A percentile compares a stretch with the other conserved stretches of the same genome.
phyloP scores from a whole-genome alignment of 2,888 invertebrate genomes.

The Anticlea derivata region DNA sequence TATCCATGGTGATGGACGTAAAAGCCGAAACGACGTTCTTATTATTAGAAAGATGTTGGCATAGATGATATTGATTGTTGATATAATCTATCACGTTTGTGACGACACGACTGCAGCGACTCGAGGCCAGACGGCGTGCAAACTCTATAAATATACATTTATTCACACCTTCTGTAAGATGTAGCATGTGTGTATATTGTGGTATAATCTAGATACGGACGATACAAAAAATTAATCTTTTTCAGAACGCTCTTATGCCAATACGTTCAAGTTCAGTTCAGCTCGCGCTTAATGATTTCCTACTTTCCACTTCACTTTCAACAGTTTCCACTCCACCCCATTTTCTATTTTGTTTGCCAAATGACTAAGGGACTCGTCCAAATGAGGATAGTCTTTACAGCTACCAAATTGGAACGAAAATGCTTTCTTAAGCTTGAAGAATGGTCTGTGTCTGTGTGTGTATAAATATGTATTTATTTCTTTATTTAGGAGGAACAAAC shows the following conservation, averaged over 20 bases:
- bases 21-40: slow-evolving; percentile 52
- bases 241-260: slow-evolving; percentile 28
- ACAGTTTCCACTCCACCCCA: slow-evolving; percentile 30
- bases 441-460: too few relatives aligned
- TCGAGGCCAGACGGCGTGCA: slow-evolving; percentile 52
- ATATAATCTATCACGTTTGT: slow-evolving; percentile 56
- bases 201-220: neutral
- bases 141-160: slow-evolving; percentile 36
- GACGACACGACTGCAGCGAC: slow-evolving; percentile 50
- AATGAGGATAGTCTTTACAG: slow-evolving; percentile 12
- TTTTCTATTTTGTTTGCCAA: slow-evolving; percentile 36
- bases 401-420: slow-evolving; percentile 8
- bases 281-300: slow-evolving; percentile 39
- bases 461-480: too few relatives aligned
- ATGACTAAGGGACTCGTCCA: slow-evolving; percentile 26
- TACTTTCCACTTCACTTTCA: slow-evolving; percentile 38
- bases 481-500: too few relatives aligned
- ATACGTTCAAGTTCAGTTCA: slow-evolving; percentile 36
- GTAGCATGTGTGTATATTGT: slow-evolving; percentile 7
- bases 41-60: slow-evolving; percentile 45
- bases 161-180: slow-evolving; percentile 25
- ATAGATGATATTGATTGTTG: slow-evolving; percentile 49
- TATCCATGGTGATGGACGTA: slow-evolving; percentile 51
- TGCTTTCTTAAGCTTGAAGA: too few relatives aligned
- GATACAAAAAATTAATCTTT: slow-evolving; percentile 10